These are phyloP conservation scores for Tenodera sinensis DNA, from an alignment of 2,888 invertebrate genomes.

Conservation along the genomic window DNA sequence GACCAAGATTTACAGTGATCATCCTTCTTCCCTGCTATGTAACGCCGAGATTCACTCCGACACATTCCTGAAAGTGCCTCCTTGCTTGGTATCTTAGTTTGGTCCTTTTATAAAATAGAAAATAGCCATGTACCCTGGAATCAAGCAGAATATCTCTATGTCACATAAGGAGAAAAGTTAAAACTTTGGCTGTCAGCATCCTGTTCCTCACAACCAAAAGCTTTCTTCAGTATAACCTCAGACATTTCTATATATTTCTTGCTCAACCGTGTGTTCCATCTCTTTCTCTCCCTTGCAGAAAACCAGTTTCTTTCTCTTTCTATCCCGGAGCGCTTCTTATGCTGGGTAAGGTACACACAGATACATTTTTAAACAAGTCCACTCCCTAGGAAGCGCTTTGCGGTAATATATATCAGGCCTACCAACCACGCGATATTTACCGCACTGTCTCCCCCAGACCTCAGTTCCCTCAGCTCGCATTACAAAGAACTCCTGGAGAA, in stretches of 20 bases:
- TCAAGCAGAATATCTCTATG: background rate
- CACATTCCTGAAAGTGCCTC: too few species aligned
- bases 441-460: background rate
- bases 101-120: too few species aligned
- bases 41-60: too few species aligned
- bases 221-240: background rate
- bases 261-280: background rate
- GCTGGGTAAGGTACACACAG: background rate
- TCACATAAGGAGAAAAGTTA: background rate
- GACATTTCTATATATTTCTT: background rate
- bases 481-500: background rate
- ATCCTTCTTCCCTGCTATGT: too few species aligned
- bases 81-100: too few species aligned
- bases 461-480: background rate
- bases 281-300: background rate
- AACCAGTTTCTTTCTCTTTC: background rate
- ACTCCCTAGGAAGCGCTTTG: slow-evolving; percentile 4
- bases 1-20: too few species aligned
- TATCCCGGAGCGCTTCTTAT: background rate
- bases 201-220: background rate
- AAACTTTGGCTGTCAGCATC: background rate
- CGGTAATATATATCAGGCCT: background rate
- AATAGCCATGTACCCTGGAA: too few species aligned
- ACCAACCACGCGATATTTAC: background rate
- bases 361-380: slow-evolving; percentile 11